Evolutionary conservation across 1,140 invertebrate species (phyloP).

Genomic region (Anoplophora glabripennis): DNA sequence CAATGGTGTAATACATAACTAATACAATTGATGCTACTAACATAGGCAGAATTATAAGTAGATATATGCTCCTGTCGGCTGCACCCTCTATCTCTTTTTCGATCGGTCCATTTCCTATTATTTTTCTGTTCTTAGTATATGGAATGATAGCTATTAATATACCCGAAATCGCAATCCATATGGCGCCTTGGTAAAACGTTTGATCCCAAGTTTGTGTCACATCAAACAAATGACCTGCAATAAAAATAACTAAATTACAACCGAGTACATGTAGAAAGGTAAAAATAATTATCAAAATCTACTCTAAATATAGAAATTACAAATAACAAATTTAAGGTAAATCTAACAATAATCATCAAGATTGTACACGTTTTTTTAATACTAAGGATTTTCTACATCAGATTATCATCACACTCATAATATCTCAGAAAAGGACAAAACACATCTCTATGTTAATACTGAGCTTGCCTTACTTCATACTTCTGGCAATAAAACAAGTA

Average conservation of each 20-base stretch:
- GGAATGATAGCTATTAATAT: conserved; percentile 67
- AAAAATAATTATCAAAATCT: too few relatives aligned
- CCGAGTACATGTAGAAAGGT: too few relatives aligned
- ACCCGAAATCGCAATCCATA: conserved; percentile 74
- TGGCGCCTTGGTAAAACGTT: conserved; percentile 72
- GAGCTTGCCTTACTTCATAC: too few relatives aligned
- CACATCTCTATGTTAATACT: too few relatives aligned
- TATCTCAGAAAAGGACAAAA: too few relatives aligned
- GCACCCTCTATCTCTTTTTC: conserved; percentile 50
- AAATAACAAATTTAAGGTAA: too few relatives aligned
- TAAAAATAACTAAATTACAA: conserved; percentile 6
- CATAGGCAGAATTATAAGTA: conserved; percentile 14
- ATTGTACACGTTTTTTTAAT: too few relatives aligned
- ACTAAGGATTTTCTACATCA: too few relatives aligned
- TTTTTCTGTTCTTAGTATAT: conserved; percentile 62
- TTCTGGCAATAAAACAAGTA: too few relatives aligned
- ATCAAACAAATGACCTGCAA: conserved; percentile 68
- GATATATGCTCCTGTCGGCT: conserved; percentile 12
- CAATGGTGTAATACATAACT: conserved; percentile 23
- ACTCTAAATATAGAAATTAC: too few relatives aligned
- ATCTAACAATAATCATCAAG: too few relatives aligned
- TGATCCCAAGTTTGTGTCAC: conserved; percentile 67
- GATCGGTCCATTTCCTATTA: conserved; percentile 61
- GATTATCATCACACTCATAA: too few relatives aligned
- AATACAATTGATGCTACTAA: conserved; percentile 11